Conservation (phyloP, 2,888 invertebrate species). For the Endotricha flammealis region DNA sequence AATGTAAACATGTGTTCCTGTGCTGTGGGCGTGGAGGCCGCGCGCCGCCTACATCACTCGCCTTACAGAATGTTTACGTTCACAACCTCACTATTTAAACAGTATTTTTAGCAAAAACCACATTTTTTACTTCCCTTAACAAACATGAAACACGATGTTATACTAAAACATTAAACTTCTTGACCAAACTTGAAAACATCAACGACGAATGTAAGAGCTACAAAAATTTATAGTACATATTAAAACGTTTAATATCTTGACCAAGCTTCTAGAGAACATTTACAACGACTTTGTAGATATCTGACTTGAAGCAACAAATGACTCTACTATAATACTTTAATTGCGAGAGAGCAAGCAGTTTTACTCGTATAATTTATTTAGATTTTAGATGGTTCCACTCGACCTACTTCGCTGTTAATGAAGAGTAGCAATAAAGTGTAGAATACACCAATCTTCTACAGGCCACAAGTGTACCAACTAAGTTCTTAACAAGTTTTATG, state of each 20-base stretch:
- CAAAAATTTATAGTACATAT: too few relatives aligned
- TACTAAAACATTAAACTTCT: too few relatives aligned
- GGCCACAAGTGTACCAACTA: too few relatives aligned
- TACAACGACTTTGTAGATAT: too few relatives aligned
- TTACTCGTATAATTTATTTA: constrained; percentile 64
- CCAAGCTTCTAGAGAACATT: too few relatives aligned
- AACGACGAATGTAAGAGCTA: constrained; percentile 4
- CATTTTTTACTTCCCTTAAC: constrained; percentile 17
- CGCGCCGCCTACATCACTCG: constrained; percentile 40
- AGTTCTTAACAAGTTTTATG: too few relatives aligned
- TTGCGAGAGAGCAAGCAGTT: too few relatives aligned
- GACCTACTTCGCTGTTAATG: constrained; percentile 58
- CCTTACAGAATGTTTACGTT: constrained; percentile 44
- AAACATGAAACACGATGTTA: constrained; percentile 5
- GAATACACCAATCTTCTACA: too few relatives aligned
- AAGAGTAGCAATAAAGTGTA: constrained; percentile 51
- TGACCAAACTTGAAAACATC: too few relatives aligned
- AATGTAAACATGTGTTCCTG: constrained; percentile 65
- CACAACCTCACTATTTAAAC: constrained; percentile 39
- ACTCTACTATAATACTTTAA: too few relatives aligned
- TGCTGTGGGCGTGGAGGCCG: constrained; percentile 59
- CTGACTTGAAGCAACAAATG: too few relatives aligned
- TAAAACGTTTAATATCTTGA: too few relatives aligned
- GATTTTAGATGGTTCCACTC: constrained; percentile 54
- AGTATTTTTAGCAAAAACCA: constrained; percentile 41